phyloP scores from a whole-genome alignment of 2,113 vertebrate species.

The Erinaceus europaeus region DNA sequence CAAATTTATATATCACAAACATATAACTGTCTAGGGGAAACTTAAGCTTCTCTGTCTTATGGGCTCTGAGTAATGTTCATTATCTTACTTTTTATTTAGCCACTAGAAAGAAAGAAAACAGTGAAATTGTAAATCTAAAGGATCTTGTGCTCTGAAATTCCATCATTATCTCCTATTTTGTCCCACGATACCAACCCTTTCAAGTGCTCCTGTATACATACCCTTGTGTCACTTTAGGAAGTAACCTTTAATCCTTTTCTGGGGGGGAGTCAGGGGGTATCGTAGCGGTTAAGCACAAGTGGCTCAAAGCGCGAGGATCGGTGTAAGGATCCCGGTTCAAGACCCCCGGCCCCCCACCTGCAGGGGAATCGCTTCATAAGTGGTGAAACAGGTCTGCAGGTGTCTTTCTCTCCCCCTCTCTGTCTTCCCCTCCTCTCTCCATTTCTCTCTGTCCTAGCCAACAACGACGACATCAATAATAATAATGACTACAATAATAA shows the following conservation, averaged over 20 bases:
- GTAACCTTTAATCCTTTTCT: conserved; percentile 30
- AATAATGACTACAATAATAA: no score
- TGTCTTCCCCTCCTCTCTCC: no score
- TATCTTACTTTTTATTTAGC: conserved; percentile 26
- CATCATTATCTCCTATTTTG: not conserved
- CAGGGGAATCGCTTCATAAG: no score
- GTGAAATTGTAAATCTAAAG: not conserved
- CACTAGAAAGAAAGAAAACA: conserved; percentile 18
- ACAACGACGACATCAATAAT: no score
- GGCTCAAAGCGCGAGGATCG: no score
- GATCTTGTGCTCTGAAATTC: not conserved
- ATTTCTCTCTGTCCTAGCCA: no score
- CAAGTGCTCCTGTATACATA: conserved; percentile 31
- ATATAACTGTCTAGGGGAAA: not conserved
- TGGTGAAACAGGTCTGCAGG: no score
- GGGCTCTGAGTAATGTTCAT: not conserved
- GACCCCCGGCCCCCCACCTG: no score
- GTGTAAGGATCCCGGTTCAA: no score
- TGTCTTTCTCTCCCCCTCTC: no score
- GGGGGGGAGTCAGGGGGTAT: no score
- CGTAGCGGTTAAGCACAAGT: no score
- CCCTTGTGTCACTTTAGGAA: conserved; percentile 19
- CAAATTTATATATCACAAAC: not conserved
- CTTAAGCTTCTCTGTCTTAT: not conserved
- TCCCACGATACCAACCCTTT: not conserved